Percentiles rank a stretch among this genome's conserved stretches.
phyloP scores from a whole-genome alignment of 2,113 vertebrate genomes.

The Terrapene triunguis region DNA sequence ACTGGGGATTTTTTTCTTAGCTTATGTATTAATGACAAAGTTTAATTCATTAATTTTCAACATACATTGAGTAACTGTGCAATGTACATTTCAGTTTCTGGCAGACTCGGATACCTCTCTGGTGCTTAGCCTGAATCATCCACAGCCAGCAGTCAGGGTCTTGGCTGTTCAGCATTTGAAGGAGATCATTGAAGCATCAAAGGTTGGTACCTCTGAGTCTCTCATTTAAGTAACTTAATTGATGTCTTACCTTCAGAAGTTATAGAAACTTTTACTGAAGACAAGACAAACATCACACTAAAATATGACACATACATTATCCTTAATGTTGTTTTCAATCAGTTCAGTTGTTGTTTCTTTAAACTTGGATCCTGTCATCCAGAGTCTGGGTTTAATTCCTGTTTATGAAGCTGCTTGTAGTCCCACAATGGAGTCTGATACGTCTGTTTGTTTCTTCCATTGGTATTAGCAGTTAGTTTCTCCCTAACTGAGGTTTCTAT shows the following conservation, averaged over 20 bases:
- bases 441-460: not conserved
- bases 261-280: not conserved
- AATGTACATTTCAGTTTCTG: conserved; percentile 84
- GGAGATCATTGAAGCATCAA: conserved; percentile 78
- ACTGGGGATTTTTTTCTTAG: fast-evolving
- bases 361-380: not conserved
- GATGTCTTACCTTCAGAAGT: not conserved
- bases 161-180: conserved; percentile 90
- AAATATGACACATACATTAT: not conserved
- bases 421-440: not conserved
- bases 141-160: conserved; percentile 86
- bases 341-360: not conserved
- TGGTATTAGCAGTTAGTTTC: conserved; percentile 10
- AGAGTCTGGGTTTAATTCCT: not conserved
- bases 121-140: conserved; percentile 94
- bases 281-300: not conserved
- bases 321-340: not conserved
- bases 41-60: not conserved
- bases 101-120: conserved; percentile 91
- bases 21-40: not conserved
- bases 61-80: conserved; percentile 26
- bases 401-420: not conserved
- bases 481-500: not conserved
- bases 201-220: conserved; percentile 81
- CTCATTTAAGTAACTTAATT: not conserved